These are phyloP conservation scores for Rhineura floridana DNA, from an alignment of 2,113 vertebrate species.

Conservation along the genomic window DNA sequence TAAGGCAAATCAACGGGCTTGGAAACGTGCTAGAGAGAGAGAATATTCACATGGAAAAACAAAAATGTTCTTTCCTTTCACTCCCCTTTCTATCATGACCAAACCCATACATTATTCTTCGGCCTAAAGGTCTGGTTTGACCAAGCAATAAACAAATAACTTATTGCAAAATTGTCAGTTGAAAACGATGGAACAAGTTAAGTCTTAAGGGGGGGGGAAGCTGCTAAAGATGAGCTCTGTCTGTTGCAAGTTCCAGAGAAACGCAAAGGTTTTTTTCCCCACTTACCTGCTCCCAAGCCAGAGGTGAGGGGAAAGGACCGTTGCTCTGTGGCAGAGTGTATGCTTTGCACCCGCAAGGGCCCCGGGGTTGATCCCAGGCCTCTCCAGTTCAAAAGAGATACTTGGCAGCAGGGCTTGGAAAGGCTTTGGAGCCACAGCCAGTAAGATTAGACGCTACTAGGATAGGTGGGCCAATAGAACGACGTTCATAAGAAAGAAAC, in stretches of 20 bases:
- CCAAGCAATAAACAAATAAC: neutral
- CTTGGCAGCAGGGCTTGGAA: neutral
- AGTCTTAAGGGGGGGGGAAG: neutral
- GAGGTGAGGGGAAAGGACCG: neutral
- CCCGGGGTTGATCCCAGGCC: neutral
- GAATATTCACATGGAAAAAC: neutral
- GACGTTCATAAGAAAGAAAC: neutral
- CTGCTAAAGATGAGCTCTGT: neutral
- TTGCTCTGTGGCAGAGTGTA: neutral
- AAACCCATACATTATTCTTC: neutral
- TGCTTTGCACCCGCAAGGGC: neutral
- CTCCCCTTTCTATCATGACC: neutral
- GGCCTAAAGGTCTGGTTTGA: conserved; percentile 1
- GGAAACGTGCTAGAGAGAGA: neutral
- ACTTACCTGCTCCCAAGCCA: neutral
- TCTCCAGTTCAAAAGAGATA: neutral
- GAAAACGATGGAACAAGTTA: neutral
- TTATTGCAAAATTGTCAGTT: neutral
- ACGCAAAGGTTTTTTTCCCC: neutral
- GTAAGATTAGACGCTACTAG: no score
- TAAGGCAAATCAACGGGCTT: neutral
- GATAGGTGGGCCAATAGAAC: neutral
- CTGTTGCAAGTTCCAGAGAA: neutral
- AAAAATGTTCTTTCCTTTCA: no score
- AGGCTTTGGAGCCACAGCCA: neutral